Conservation (phyloP, 2,888 invertebrate genomes). For the Odontomyia ornata region DNA sequence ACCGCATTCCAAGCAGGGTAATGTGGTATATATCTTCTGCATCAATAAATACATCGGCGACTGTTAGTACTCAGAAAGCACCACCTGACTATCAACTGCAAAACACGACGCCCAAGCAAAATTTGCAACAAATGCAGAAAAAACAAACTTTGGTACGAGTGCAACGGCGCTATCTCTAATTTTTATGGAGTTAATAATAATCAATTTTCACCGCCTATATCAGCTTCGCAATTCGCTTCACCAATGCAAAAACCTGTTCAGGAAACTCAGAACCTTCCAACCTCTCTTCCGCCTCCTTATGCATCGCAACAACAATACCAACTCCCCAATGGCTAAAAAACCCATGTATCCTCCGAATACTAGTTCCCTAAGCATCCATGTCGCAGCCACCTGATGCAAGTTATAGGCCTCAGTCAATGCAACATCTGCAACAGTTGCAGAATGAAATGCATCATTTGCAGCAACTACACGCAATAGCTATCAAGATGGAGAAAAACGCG, state of each 20-base stretch:
- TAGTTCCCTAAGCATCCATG: neutral
- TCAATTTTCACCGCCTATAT: conserved; percentile 1
- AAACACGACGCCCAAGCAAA: neutral
- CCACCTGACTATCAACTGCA: neutral
- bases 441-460: no score
- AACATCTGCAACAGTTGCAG: conserved; percentile 32
- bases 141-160: neutral
- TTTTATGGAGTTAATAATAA: conserved; percentile 24
- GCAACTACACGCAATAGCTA: no score
- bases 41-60: conserved; percentile 51
- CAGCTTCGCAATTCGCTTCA: conserved; percentile 20
- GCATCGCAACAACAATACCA: conserved; percentile 47
- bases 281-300: conserved; percentile 34
- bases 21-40: conserved; percentile 43
- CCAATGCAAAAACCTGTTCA: conserved; percentile 10
- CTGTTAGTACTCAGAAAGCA: conserved; percentile 46
- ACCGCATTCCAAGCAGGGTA: neutral
- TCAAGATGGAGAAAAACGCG: no score
- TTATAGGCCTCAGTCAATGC: neutral
- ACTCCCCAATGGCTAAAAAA: neutral
- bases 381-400: neutral
- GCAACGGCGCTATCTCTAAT: neutral
- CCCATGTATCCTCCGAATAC: conserved; percentile 17
- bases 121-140: neutral
- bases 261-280: neutral